These are phyloP conservation scores for Melanotus villosus DNA, from an alignment of 2,888 invertebrate species.

Conservation along the genomic window DNA sequence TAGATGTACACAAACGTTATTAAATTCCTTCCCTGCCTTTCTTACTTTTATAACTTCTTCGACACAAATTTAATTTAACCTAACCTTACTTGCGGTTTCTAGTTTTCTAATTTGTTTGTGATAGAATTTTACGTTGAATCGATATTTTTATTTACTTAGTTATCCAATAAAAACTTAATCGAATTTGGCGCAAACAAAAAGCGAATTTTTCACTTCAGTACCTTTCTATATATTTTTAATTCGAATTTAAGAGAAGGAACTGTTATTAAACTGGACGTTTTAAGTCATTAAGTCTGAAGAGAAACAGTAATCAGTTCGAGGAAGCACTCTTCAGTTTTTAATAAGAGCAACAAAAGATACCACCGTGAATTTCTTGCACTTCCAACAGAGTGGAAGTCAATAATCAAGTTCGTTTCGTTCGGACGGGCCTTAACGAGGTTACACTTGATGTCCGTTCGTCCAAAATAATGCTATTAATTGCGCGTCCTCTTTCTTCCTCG, in stretches of 20 bases:
- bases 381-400: slow-evolving; percentile 41
- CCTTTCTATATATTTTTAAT: no score
- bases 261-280: slow-evolving; percentile 1
- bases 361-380: slow-evolving; percentile 37
- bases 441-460: slow-evolving; percentile 46
- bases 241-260: slow-evolving; percentile 12
- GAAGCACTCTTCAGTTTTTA: slow-evolving; percentile 27
- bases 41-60: no score
- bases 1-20: no score
- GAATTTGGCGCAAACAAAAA: no score
- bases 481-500: slow-evolving; percentile 26
- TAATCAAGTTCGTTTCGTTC: slow-evolving; percentile 46
- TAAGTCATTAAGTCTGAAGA: background rate
- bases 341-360: slow-evolving; percentile 29
- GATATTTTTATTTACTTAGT: no score
- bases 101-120: no score
- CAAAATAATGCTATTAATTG: slow-evolving; percentile 47
- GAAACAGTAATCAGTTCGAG: slow-evolving; percentile 17
- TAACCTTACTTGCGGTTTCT: no score
- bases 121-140: no score
- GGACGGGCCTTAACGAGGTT: slow-evolving; percentile 45
- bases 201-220: no score
- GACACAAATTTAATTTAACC: no score
- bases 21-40: no score
- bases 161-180: no score